Evolutionary conservation across 2,113 vertebrate genomes (phyloP).

Genomic region (Asarcornis scutulata): DNA sequence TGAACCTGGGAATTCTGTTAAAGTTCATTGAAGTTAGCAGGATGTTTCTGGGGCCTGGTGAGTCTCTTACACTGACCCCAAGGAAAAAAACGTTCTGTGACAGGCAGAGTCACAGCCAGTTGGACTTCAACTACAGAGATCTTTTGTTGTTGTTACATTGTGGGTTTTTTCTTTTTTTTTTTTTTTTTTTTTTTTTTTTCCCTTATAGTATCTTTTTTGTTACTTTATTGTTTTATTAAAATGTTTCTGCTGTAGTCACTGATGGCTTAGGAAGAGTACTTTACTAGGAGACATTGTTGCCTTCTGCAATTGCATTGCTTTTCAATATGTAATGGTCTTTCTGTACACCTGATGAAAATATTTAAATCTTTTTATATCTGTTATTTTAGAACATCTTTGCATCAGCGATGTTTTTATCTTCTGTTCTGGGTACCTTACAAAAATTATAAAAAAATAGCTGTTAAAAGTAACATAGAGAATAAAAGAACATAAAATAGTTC

Average conservation of each 20-base stretch:
- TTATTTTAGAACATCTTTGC: not conserved
- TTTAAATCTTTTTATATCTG: not conserved
- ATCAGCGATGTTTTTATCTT: not conserved
- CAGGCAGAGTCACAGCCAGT: not conserved
- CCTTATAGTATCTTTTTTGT: not conserved
- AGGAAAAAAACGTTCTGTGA: not conserved
- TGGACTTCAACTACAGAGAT: not conserved
- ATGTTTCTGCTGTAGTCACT: not conserved
- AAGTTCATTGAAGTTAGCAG: not conserved
- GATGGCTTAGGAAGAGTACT: not conserved
- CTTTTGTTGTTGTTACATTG: no score
- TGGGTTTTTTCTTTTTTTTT: no score
- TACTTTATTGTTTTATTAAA: not conserved
- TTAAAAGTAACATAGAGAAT: not conserved
- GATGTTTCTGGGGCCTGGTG: not conserved
- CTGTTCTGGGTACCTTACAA: not conserved
- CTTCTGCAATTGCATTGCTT: not conserved
- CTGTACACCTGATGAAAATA: not conserved
- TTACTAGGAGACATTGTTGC: not conserved
- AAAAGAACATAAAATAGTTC: not conserved
- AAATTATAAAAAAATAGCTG: not conserved
- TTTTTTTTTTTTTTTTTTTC: no score
- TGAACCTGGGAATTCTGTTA: not conserved
- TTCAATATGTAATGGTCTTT: not conserved
- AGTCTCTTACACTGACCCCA: no score